Percentiles rank a stretch among this genome's conserved stretches.
phyloP scores from a whole-genome alignment of 2,888 invertebrate species.

The Norana najaformis region DNA sequence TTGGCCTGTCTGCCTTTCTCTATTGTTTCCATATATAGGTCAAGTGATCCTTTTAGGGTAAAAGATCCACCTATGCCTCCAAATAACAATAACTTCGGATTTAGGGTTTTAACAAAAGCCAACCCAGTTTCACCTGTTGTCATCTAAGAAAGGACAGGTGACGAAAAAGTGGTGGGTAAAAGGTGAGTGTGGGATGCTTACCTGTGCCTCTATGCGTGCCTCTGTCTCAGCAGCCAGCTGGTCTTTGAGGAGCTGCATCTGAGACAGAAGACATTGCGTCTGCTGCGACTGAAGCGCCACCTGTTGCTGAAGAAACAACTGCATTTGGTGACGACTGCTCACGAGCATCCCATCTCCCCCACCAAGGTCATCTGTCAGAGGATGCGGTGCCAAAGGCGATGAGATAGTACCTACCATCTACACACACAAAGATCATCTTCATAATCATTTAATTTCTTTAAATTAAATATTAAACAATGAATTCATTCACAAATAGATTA shows the following conservation, averaged over 20 bases:
- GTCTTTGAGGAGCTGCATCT: slow-evolving; percentile 81
- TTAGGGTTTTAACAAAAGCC: neutral
- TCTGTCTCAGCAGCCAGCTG: slow-evolving; percentile 67
- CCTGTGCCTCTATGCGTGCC: neutral
- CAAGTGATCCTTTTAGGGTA: neutral
- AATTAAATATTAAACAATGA: neutral
- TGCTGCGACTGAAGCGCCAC: slow-evolving; percentile 92
- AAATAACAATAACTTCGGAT: neutral
- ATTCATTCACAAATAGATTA: neutral
- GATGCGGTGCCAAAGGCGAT: neutral
- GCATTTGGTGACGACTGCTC: slow-evolving; percentile 75
- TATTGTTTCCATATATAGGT: neutral
- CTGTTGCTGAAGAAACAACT: slow-evolving; percentile 78
- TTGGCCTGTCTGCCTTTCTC: neutral
- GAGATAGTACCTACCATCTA: neutral
- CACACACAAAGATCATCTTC: neutral
- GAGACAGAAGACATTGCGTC: slow-evolving; percentile 88
- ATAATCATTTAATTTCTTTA: neutral
- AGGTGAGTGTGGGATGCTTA: neutral
- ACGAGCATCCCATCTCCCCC: slow-evolving; percentile 50
- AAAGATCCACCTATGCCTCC: neutral
- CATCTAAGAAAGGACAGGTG: neutral
- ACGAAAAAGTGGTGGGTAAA: neutral
- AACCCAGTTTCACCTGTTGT: neutral
- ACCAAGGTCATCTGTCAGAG: neutral